These are phyloP conservation scores for Pseudochaenichthys georgianus DNA, from an alignment of 2,797 vertebrate genomes.

Conservation along the genomic window DNA sequence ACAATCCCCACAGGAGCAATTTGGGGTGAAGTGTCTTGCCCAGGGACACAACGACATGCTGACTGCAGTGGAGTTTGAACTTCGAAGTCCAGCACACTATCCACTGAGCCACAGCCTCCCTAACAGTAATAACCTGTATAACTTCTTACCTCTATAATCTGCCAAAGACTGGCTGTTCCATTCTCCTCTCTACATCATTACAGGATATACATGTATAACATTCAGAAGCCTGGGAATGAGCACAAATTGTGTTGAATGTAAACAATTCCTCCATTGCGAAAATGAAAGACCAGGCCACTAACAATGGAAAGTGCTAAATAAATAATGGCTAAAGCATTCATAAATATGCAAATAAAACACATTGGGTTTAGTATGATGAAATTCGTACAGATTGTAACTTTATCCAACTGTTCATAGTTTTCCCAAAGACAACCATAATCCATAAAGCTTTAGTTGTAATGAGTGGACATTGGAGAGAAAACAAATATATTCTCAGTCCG, in stretches of 20 bases:
- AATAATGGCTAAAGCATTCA: neutral
- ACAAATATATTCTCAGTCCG: neutral
- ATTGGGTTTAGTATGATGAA: neutral
- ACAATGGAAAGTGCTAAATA: neutral
- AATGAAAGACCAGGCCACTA: neutral
- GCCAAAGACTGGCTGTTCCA: no score
- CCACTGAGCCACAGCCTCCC: no score
- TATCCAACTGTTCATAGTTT: conserved; percentile 1
- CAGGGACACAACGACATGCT: no score
- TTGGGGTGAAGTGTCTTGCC: no score
- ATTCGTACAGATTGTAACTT: neutral
- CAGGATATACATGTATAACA: neutral
- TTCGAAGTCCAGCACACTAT: no score
- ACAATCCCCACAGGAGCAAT: no score
- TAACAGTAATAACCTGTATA: neutral
- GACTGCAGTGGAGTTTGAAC: no score
- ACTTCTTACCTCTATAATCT: neutral
- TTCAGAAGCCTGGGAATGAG: neutral
- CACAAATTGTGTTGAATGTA: neutral
- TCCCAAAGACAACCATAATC: neutral
- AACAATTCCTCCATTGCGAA: neutral
- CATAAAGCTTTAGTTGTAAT: neutral
- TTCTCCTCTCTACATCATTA: neutral
- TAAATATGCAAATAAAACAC: neutral
- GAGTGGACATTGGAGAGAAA: neutral